Evolutionary conservation across 2,888 invertebrate species (phyloP).

Genomic region (Oscheius sp.): DNA sequence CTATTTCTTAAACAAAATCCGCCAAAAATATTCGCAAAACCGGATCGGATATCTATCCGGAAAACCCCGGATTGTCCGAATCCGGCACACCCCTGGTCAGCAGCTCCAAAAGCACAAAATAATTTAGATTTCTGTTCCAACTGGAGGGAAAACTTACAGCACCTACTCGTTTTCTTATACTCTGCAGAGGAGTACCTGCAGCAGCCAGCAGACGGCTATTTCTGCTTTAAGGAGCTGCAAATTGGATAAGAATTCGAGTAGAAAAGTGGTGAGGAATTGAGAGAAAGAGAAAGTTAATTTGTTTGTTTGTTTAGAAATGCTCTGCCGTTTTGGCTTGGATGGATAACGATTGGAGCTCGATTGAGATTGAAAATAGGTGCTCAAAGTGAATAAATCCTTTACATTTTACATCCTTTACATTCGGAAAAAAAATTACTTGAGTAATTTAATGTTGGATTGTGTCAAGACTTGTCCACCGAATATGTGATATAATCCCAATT

Average conservation of each 20-base stretch:
- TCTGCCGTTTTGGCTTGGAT: constrained; percentile 12
- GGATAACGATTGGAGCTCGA: constrained; percentile 3
- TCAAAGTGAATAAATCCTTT: too few species aligned
- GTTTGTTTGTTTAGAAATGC: constrained; percentile 4
- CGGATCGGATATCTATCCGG: too few species aligned
- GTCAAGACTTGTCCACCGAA: too few species aligned
- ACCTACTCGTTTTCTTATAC: constrained; percentile 9
- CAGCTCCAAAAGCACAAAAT: too few species aligned
- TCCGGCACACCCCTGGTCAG: too few species aligned
- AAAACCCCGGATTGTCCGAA: too few species aligned
- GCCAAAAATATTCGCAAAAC: too few species aligned
- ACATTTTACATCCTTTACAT: too few species aligned
- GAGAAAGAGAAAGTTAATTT: background rate
- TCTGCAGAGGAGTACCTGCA: constrained; percentile 6
- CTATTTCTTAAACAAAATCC: too few species aligned
- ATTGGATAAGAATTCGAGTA: background rate
- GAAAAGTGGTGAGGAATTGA: constrained; percentile 11
- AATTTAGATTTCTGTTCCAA: constrained; percentile 9
- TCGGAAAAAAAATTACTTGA: too few species aligned
- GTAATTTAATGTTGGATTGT: too few species aligned
- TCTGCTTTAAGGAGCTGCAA: constrained; percentile 11
- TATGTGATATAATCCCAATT: too few species aligned
- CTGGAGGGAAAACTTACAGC: background rate
- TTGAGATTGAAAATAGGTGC: constrained; percentile 20
- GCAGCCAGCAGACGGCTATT: background rate